These are phyloP conservation scores for Venusia cambrica DNA, from an alignment of 2,888 invertebrate genomes.

Conservation along the genomic window DNA sequence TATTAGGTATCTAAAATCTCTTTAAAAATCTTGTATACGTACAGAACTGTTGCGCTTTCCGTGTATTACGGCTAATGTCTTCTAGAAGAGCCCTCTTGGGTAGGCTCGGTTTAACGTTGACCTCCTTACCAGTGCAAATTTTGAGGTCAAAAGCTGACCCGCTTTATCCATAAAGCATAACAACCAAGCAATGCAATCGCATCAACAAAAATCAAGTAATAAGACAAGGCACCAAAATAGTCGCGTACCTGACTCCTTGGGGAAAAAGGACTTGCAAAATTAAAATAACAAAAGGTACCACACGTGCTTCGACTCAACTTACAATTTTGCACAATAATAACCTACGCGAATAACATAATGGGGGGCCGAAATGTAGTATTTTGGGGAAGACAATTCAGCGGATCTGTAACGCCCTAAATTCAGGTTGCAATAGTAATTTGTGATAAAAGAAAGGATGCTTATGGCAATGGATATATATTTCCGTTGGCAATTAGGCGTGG, in stretches of 20 bases:
- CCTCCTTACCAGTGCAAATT: no score
- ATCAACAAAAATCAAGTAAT: constrained; percentile 4
- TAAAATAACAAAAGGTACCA: constrained; percentile 61
- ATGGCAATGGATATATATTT: constrained; percentile 69
- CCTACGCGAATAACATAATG: constrained; percentile 52
- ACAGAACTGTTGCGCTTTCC: no score
- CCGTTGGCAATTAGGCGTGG: constrained; percentile 42
- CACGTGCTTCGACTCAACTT: constrained; percentile 71
- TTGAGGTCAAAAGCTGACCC: no score
- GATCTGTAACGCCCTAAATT: constrained; percentile 58
- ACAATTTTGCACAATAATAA: constrained; percentile 61
- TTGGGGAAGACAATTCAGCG: constrained; percentile 68
- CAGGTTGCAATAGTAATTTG: constrained; percentile 74
- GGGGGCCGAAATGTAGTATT: constrained; percentile 52
- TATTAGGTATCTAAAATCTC: no score
- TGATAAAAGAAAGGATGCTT: constrained; percentile 68
- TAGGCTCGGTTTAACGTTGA: no score
- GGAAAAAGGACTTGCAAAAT: constrained; percentile 48
- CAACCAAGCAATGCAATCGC: neutral
- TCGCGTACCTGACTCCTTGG: constrained; percentile 17
- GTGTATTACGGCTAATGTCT: no score
- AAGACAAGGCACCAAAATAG: constrained; percentile 15
- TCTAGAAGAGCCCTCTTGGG: no score
- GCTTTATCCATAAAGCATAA: no score
- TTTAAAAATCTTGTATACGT: no score